These are phyloP conservation scores for Diadegma fenestrale DNA, from an alignment of 2,888 invertebrate genomes.

Conservation along the genomic window DNA sequence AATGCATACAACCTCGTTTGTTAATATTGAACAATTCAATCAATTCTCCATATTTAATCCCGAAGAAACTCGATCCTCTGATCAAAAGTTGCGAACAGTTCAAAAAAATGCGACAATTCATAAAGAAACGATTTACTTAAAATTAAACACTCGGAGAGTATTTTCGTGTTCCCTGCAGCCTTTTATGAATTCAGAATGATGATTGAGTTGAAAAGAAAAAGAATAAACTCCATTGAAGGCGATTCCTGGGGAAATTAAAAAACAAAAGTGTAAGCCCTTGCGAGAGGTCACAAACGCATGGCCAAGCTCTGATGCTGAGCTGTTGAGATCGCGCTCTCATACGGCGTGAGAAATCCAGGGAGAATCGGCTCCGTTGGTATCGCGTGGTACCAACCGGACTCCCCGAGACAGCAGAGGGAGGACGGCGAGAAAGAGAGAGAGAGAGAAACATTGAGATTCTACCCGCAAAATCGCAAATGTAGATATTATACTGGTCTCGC, in stretches of 20 bases:
- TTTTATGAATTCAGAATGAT: not conserved
- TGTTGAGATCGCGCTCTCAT: constrained; percentile 28
- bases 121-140: too few relatives aligned
- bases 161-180: not conserved
- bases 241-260: not conserved
- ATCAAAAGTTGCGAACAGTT: not conserved
- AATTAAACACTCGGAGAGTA: too few relatives aligned
- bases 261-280: not conserved
- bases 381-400: constrained; percentile 43
- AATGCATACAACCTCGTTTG: constrained; percentile 22
- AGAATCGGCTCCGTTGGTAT: constrained; percentile 30
- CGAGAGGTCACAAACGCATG: constrained; percentile 1
- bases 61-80: not conserved
- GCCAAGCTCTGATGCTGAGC: not conserved
- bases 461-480: constrained; percentile 78
- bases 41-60: not conserved
- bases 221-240: not conserved
- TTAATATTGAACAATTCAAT: not conserved
- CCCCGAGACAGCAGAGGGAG: constrained; percentile 16
- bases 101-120: too few relatives aligned
- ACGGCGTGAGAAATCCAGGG: constrained; percentile 63
- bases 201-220: not conserved
- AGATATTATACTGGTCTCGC: constrained; percentile 74
- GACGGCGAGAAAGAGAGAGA: constrained; percentile 6
- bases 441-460: constrained; percentile 5